Base-by-base conservation (phyloP, 2,888 invertebrate species). In the Leistus spinibarbis region DNA sequence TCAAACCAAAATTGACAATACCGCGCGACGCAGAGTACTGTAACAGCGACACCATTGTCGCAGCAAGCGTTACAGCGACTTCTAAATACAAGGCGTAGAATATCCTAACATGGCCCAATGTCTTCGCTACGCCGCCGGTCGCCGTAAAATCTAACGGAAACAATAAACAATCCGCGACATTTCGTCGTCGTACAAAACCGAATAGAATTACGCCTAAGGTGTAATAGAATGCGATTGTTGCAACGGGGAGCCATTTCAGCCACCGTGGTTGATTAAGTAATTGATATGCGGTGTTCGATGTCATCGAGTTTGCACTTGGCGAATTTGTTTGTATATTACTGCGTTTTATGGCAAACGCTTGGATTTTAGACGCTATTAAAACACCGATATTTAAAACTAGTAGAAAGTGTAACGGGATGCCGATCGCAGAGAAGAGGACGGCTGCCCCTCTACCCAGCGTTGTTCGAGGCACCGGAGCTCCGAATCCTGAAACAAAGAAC, bases 81-180 rank as follows among this genome's bases (percentile, higher is more conserved):
- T 92, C 92, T 76, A 92, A 86, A 84, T 92, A 93, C 20, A 91
- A 81, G 0, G 89, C 92, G 82, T 92, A 92, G 1, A 90, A 81
- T 22, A 92, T 86, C 13, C 92, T 86, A 13, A 91, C 86, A 79
- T 88, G 85, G 2, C 89, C 88, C 66, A 86, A 84, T 23, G 91
- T 90, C 20, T 85, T 87, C 5, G 90, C 91, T 27, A 92, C 88
- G 1, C 91, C 91, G 0, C 92, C 92, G 0, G 89, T 90, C 0
- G 91, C 91, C 4, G 92, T 92, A 79, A 93, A 92, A 81, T 92
- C 91, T 77, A 92, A 80, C 0, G 92, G 92, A 80, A 92, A 93
- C 84, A 92, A 86, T 19, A 90, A 81, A 76, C 88, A 86, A 62
- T 90, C 90, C 2, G 88, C 82, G 0, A 88, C 81, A 1, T 86